phyloP scores from a whole-genome alignment of 2,797 vertebrate species.

The Geotria australis region DNA sequence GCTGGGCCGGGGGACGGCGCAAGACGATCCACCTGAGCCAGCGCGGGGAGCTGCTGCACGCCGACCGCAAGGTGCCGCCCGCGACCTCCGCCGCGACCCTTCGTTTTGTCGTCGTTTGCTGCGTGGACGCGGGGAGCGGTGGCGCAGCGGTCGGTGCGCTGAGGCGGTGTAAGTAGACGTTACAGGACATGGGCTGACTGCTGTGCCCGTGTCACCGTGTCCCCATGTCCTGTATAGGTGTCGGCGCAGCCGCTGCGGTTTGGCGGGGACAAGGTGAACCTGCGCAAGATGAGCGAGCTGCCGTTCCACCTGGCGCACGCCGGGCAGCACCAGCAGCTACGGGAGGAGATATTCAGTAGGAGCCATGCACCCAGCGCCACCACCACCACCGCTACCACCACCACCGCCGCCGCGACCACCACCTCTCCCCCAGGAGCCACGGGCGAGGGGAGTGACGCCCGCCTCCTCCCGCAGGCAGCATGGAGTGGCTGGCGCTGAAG shows the following conservation, averaged over 20 bases:
- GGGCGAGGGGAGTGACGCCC: no score
- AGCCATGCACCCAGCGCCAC: not conserved
- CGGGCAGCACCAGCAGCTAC: conserved; percentile 18
- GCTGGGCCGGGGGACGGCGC: conserved; percentile 25
- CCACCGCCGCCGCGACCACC: no score
- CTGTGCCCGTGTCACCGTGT: no score
- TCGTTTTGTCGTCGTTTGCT: no score
- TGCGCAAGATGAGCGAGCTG: conserved; percentile 30
- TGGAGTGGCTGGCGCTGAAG: conserved; percentile 33
- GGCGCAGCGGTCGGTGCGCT: no score
- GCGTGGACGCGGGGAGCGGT: no score
- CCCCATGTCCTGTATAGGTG: conserved; percentile 11
- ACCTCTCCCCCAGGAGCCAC: no score
- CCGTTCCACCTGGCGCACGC: conserved; percentile 22
- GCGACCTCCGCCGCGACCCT: not conserved
- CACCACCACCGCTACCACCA: not conserved
- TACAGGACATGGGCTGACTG: no score
- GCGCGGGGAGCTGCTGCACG: conserved; percentile 13
- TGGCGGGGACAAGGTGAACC: conserved; percentile 15
- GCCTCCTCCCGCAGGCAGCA: conserved; percentile 13
- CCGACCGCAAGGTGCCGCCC: conserved; percentile 29
- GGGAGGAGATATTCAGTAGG: conserved; percentile 22
- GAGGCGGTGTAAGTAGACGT: no score
- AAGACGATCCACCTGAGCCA: conserved; percentile 18
- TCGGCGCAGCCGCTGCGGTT: conserved; percentile 36